Conservation (phyloP, 2,888 invertebrate species). For the Lycocerus yunnanus region DNA sequence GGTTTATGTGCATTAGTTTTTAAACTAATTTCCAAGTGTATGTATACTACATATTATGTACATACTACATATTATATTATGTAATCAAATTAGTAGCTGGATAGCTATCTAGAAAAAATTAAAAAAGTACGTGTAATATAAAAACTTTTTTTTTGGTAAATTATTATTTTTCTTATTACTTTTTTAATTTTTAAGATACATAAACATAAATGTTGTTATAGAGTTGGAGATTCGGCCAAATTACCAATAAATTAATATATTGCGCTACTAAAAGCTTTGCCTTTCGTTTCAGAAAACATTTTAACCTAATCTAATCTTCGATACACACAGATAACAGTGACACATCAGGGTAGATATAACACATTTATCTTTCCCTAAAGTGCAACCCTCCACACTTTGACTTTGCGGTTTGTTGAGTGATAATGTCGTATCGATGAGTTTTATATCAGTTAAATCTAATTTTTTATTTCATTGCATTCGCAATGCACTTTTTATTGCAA, state of each 20-base stretch:
- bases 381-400: constrained; percentile 15
- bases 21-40: no score
- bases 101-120: no score
- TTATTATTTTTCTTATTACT: no score
- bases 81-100: no score
- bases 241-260: neutral
- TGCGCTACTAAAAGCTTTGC: constrained; percentile 3
- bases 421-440: constrained; percentile 14
- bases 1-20: no score
- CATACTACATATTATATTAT: no score
- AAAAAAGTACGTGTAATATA: no score
- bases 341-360: constrained; percentile 21
- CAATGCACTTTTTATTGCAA: neutral
- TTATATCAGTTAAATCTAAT: neutral
- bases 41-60: no score
- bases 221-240: neutral
- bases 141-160: no score
- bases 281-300: constrained; percentile 18
- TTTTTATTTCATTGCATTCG: neutral
- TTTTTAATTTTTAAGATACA: no score
- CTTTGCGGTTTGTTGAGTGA: constrained; percentile 18
- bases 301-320: constrained; percentile 27
- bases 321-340: constrained; percentile 25
- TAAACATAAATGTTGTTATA: neutral
- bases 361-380: constrained; percentile 19